Evolutionary conservation across 2,888 invertebrate species (phyloP), one percentile per base, ranked within the genome.

Genomic region (Leucania comma): DNA sequence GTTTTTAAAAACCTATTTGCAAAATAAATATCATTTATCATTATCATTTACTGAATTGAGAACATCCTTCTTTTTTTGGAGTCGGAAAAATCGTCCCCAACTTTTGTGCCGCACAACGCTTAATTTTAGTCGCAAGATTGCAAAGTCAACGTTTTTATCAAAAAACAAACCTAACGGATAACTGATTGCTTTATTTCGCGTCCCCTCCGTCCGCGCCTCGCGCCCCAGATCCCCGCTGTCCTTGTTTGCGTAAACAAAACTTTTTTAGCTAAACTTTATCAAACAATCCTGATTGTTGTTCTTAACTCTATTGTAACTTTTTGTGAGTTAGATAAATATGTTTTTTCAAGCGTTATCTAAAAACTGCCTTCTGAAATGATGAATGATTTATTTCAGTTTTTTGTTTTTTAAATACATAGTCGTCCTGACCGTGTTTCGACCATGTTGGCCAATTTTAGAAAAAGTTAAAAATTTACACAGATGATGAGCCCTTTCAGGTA

Each of bases 171-270:
- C 74, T 78, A 81, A 84, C 78, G 89, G 89, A 87, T 91, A 91
- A 90, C 89, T 90, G 91, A 92, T 92, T 90, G 87, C 92, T 91
- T 92, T 90, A 90, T 91, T 90, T 90, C 72, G 71, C 69, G 67
- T 35, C 68, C 48, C 42, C 42, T 6, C 42, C 5, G 2, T 58
- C 53, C 64, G 32, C 32, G 32, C 54, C 70, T 77, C 75, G 65
- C 60, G 38, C 62, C 53, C 63, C 78, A 71, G 76, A 84, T 81
- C 81, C 81, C 81, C 83, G 2, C 46, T 68, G 58, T 63, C 75
- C 70, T 67, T 84, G 88, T 88, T 88, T 85, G 72, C 83, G 85
- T 86, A 84, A 90, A 88, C 88, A 86, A 83, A 89, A 88, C 83
- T 89, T 88, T 86, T 80, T 83, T 80, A 69, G 62, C 72, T 50